These are phyloP conservation scores for Sinella curviseta DNA, from an alignment of 1,140 invertebrate genomes.

Conservation along the genomic window DNA sequence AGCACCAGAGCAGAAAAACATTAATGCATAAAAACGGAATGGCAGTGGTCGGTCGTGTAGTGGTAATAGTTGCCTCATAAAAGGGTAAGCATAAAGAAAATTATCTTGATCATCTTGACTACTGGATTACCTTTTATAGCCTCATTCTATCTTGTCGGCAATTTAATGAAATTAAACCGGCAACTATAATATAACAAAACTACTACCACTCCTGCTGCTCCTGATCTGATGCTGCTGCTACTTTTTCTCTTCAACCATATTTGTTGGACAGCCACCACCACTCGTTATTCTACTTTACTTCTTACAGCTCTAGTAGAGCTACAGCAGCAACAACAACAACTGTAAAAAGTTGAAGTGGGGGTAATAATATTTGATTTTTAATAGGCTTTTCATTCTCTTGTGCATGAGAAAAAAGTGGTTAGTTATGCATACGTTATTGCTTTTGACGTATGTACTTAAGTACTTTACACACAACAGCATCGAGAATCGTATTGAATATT, in stretches of 20 bases:
- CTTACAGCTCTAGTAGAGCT: neutral
- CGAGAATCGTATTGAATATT: no score
- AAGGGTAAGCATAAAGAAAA: constrained; percentile 9
- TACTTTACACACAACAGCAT: no score
- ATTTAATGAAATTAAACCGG: constrained; percentile 27
- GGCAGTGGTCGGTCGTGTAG: neutral
- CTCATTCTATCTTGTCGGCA: constrained; percentile 25
- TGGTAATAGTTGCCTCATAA: neutral
- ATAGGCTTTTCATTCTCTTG: constrained; percentile 18
- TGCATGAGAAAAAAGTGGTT: constrained; percentile 15
- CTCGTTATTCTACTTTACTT: constrained; percentile 1
- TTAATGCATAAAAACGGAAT: no score
- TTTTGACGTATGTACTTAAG: neutral
- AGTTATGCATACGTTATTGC: constrained; percentile 10
- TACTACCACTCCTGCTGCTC: constrained; percentile 12
- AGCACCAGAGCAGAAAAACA: neutral
- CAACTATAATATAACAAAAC: neutral
- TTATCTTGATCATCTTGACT: constrained; percentile 25
- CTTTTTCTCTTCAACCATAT: constrained; percentile 8
- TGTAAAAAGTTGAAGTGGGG: constrained; percentile 11
- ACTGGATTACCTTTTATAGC: constrained; percentile 27
- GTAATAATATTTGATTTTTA: constrained; percentile 27
- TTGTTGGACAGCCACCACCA: neutral
- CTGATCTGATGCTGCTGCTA: neutral
- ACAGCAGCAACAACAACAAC: no score